Evolutionary conservation across 1,140 invertebrate genomes (phyloP), one percentile per base, ranked within the genome.

Genomic region (Yoshiicerus persimilis): DNA sequence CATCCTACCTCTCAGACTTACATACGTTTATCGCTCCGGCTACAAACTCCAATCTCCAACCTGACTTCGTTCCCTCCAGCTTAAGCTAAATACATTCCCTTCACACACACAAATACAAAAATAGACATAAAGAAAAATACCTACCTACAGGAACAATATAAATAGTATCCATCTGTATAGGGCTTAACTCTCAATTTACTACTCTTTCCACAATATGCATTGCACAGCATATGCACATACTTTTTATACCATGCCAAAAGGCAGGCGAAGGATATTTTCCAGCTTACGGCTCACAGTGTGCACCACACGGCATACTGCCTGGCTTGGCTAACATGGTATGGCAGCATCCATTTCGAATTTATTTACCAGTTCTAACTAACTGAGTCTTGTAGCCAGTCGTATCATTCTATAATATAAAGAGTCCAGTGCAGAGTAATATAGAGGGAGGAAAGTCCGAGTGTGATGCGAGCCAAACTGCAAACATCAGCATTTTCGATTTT

Each of bases 401-500:
- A 70, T 27, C 25, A 47, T 16, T 70, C 25, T 70, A 1, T 56
- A n/a, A 56, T n/a, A 56, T 11, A 47, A 13, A 9, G 11, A 11
- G 11, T 47, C 6, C 4, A 30, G 25, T 10, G 64, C 13, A 30
- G 27, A 13, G 23, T 3, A 20, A 20, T 13, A 25, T 10, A 9
- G 27, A 10, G 9, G 25, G 27, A 70, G 75, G 34, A 80, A 80
- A 38, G 75, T 80, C 34, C 75, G 34, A 80, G 47, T 56, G 47
- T n/a, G 13, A 56, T 56, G 20, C 20, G 47, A 56, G 75, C 32
- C 30, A 80, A 80, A n/a, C 32, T 80, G 75, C 75, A 36, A 34
- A 38, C 75, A 80, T 80, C 75, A 80, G 75, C 75, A 80, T 80
- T 80, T 80, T 80, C 75, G 75, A 70, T 70, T 80, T 80, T 36